phyloP scores from a whole-genome alignment of 1,140 invertebrate species.

The Ostrea edulis region DNA sequence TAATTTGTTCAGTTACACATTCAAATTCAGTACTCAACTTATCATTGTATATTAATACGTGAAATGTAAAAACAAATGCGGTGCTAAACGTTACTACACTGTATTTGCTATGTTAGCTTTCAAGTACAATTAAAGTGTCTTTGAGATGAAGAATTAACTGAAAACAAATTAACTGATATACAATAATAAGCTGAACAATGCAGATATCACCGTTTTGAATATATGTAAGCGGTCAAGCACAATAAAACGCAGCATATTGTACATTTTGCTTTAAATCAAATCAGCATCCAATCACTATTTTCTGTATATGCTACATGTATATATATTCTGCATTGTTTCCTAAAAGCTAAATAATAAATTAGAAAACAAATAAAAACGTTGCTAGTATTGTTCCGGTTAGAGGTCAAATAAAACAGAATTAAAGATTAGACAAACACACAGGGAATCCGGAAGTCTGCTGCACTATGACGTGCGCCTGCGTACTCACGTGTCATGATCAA shows the following conservation, averaged over 20 bases:
- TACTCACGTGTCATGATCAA: conserved; percentile 32
- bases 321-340: not conserved
- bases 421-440: conserved; percentile 21
- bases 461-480: conserved; percentile 25
- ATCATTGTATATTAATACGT: not conserved
- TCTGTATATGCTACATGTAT: too few species aligned
- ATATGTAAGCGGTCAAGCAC: conserved; percentile 3
- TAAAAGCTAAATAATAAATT: not conserved
- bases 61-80: not conserved
- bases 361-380: not conserved
- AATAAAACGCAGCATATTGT: not conserved
- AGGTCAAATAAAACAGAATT: not conserved
- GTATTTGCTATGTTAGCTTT: not conserved
- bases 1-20: too few species aligned
- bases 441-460: conserved; percentile 26
- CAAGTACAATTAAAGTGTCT: not conserved
- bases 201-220: not conserved
- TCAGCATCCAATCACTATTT: too few species aligned
- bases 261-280: too few species aligned
- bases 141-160: not conserved
- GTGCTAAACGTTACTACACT: not conserved
- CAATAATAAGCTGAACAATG: not conserved
- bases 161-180: not conserved
- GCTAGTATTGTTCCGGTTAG: conserved; percentile 33
- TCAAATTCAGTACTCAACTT: too few species aligned